phyloP scores from a whole-genome alignment of 2,113 vertebrate genomes.

The Nyctibius bracteatus region DNA sequence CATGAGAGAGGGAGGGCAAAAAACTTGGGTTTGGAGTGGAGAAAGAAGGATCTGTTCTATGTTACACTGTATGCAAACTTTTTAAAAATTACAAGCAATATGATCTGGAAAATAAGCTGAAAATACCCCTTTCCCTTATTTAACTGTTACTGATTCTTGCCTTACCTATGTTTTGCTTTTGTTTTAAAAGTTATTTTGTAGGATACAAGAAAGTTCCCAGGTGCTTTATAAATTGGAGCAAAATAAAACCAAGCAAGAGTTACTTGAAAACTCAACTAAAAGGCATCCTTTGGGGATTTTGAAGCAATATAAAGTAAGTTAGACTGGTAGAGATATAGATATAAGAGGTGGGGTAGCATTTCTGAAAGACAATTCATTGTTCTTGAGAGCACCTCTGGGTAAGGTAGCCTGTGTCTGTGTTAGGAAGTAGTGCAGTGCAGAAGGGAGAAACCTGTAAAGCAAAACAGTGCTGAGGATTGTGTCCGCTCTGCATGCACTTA shows the following conservation, averaged over 20 bases:
- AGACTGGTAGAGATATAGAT: not conserved
- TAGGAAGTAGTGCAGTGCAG: not conserved
- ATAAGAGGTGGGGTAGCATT: not conserved
- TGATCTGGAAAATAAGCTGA: not conserved
- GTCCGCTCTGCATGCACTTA: not conserved
- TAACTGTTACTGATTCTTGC: not conserved
- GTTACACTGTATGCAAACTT: not conserved
- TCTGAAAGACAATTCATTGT: not conserved
- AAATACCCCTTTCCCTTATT: not conserved
- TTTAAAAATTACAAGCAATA: not conserved
- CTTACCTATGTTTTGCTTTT: not conserved
- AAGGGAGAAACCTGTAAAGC: not conserved
- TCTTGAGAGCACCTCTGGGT: not conserved
- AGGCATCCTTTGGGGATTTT: conserved; percentile 66
- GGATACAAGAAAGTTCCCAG: conserved; percentile 88
- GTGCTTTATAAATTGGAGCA: conserved; percentile 83
- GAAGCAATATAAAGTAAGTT: conserved; percentile 77
- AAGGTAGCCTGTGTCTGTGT: not conserved
- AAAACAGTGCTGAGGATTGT: not conserved
- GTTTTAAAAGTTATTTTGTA: conserved; percentile 81
- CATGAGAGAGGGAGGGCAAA: not conserved
- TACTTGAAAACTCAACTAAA: conserved; percentile 5
- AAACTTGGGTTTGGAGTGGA: not conserved
- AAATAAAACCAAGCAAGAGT: conserved; percentile 53
- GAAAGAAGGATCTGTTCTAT: not conserved